A percentile compares a stretch with the other conserved stretches of the same genome.
phyloP scores from a whole-genome alignment of 2,113 vertebrate genomes.

The Elephas maximus region DNA sequence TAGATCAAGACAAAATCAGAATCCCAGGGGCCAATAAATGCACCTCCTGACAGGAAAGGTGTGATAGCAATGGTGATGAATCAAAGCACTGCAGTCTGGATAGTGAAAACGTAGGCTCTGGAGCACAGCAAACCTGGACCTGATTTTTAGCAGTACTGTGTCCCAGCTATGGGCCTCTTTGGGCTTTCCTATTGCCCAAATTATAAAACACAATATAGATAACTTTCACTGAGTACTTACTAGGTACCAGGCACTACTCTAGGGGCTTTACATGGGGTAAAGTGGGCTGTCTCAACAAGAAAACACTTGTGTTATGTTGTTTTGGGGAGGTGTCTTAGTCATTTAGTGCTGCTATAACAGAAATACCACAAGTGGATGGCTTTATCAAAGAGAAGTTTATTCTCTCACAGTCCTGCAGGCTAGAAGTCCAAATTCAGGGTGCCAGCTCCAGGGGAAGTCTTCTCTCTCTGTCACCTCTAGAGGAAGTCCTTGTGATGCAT shows the following conservation, averaged over 20 bases:
- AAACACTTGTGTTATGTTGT: not conserved
- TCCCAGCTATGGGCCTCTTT: not conserved
- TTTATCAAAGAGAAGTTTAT: no score
- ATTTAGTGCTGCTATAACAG: no score
- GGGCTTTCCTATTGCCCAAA: not conserved
- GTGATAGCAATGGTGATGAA: not conserved
- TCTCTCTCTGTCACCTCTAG: no score
- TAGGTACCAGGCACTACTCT: not conserved
- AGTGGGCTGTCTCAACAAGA: not conserved
- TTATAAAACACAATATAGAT: not conserved
- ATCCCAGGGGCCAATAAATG: not conserved
- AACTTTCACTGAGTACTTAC: not conserved
- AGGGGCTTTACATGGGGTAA: not conserved
- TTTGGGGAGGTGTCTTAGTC: not conserved
- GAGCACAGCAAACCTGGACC: not conserved
- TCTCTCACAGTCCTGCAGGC: no score
- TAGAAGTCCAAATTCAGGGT: no score
- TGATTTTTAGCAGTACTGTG: not conserved
- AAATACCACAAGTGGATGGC: no score
- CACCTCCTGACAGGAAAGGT: not conserved
- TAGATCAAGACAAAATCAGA: slow-evolving; percentile 70
- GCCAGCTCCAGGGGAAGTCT: no score
- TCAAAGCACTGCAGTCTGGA: not conserved
- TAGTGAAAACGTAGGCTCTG: not conserved
- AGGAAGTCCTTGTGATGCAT: no score